Evolutionary conservation across 2,888 invertebrate species (phyloP), one percentile per base, ranked within the genome.

Genomic region (Polia nebulosa): DNA sequence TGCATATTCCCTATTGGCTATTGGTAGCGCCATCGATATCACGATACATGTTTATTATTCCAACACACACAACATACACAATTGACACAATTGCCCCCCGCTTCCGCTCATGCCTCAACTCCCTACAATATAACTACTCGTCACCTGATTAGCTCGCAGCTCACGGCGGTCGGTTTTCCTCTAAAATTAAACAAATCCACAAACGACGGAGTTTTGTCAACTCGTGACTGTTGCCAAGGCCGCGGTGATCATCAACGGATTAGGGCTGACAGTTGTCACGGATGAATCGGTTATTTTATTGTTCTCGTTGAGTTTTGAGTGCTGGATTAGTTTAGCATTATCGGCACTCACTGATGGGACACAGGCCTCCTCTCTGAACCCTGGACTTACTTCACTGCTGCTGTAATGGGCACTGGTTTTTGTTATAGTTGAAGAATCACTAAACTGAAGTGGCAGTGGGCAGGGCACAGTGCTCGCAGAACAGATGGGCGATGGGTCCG

Each of bases 201-300:
- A 82, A 56, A 85, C 85, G 82, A 84, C 87, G 87, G 85, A 88
- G 86, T 89, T 92, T 93, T 93, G 94, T 94, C 94, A 94, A 90
- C 85, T 94, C 94, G 94, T 94, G 94, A 94, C 93, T 92, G 72
- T 59, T 72, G 73, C 72, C 91, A 93, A 93, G 93, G 94, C 81
- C 89, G 87, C 74, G 69, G 73, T 72, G 80, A 85, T 90, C 89
- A 89, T 84, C 87, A 85, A 79, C 39, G 62, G 27, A 39, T 27
- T 82, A 92, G 92, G 92, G 91, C 66, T 92, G 89, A 62, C 86
- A 71, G 52, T 3, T 9, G 3, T 17, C 2, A 45, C 9, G 17
- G 15, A 17, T 17, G 13, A 49, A 22, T 20, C 4, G 20, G 27
- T 61, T 27, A 6, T 1, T n/a, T 5, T n/a, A 29, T 44, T 15